Conservation (phyloP, 2,888 invertebrate genomes). For the Elegia similella region DNA sequence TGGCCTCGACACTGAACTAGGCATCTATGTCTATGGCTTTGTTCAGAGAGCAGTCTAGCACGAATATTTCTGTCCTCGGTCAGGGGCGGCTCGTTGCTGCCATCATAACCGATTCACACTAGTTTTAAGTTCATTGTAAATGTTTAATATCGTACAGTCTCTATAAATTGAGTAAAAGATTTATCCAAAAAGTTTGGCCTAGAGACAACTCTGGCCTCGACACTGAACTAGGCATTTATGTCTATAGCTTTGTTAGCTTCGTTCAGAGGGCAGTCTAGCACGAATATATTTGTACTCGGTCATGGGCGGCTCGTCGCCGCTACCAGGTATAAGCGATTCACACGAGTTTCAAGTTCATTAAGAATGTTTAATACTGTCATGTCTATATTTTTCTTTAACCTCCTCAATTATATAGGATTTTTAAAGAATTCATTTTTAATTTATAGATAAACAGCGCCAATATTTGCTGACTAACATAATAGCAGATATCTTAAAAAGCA, state of each 20-base stretch:
- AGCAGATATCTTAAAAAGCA: no score
- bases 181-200: neutral
- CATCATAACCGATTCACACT: neutral
- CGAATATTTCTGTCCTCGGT: constrained; percentile 7
- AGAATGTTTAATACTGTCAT: neutral
- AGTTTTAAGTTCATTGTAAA: neutral
- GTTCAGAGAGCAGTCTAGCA: neutral
- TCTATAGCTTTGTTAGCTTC: no score
- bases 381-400: no score
- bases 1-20: constrained; percentile 2
- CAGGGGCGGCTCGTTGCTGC: constrained; percentile 4
- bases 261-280: neutral
- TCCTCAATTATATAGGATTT: no score
- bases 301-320: constrained; percentile 3
- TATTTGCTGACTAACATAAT: no score
- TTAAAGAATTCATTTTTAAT: no score
- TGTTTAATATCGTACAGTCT: no score
- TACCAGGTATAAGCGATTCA: neutral
- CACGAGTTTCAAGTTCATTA: neutral
- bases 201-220: neutral
- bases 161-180: no score
- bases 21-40: neutral
- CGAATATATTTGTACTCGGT: constrained; percentile 7
- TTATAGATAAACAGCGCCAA: no score
- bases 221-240: constrained; percentile 1